Conservation (phyloP, 2,113 vertebrate species). For the Tonatia bakeri region DNA sequence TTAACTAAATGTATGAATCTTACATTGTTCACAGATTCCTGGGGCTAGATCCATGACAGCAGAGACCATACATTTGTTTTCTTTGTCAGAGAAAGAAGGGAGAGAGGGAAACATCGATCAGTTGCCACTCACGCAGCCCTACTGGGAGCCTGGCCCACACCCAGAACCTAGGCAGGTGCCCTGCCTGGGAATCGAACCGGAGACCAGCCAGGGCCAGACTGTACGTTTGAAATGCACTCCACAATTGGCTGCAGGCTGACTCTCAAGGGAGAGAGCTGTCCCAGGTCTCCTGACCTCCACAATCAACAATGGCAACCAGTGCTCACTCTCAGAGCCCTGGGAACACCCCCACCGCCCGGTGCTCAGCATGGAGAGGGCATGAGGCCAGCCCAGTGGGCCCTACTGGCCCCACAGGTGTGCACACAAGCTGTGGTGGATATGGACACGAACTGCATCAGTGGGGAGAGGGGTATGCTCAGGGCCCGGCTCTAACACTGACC, state of each 20-base stretch:
- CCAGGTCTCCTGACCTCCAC: not conserved
- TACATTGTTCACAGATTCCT: not conserved
- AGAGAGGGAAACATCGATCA: too few relatives aligned
- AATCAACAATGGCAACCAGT: fast-evolving
- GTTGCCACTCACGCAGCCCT: fast-evolving
- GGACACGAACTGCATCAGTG: too few relatives aligned
- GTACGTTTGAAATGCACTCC: not conserved
- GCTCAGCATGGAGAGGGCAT: not conserved
- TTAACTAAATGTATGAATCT: not conserved
- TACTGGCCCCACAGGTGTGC: not conserved
- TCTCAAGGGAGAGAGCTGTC: not conserved
- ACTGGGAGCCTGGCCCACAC: too few relatives aligned
- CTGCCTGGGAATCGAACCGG: too few relatives aligned
- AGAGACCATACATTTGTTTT: not conserved
- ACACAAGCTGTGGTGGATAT: not conserved
- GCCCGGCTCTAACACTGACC: not conserved
- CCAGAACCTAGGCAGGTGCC: too few relatives aligned
- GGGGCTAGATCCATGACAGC: not conserved
- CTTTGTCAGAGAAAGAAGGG: too few relatives aligned
- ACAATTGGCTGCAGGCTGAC: not conserved
- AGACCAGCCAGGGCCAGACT: not conserved
- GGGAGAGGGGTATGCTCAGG: not conserved
- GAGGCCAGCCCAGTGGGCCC: not conserved
- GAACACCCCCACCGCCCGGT: not conserved
- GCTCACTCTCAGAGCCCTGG: not conserved